A percentile compares a stretch with the other conserved stretches of the same genome.
Conservation (phyloP, 2,113 vertebrate species). For the Ovis canadensis region DNA sequence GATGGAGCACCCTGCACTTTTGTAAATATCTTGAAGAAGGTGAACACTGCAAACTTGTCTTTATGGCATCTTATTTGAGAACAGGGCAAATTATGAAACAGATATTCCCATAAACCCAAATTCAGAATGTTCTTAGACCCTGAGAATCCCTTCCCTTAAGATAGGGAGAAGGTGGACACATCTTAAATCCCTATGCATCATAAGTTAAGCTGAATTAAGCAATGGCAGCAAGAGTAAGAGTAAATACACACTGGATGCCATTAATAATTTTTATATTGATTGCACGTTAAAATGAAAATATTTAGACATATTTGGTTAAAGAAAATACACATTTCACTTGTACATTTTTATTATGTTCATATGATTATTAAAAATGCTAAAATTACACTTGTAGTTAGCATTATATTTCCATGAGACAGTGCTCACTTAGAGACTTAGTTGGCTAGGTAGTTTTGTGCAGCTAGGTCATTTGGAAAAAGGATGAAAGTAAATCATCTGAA, state of each 20-base stretch:
- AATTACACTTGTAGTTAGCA: neutral
- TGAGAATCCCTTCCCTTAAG: neutral
- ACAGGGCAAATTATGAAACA: slow-evolving; percentile 36
- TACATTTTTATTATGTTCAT: neutral
- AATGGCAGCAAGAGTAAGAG: neutral
- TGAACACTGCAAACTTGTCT: neutral
- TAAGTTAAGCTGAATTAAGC: neutral
- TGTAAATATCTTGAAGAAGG: neutral
- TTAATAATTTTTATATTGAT: neutral
- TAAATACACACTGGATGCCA: neutral
- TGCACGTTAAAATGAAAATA: neutral
- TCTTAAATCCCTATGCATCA: slow-evolving; percentile 8
- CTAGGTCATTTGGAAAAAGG: neutral
- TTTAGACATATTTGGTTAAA: neutral
- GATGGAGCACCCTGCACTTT: neutral
- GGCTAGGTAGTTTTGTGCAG: neutral
- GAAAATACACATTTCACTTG: neutral
- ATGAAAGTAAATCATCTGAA: neutral
- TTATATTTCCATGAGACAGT: neutral
- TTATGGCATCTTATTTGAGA: slow-evolving; percentile 35
- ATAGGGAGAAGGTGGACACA: neutral
- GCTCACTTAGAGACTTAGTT: neutral
- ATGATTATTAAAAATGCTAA: neutral
- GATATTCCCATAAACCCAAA: slow-evolving; percentile 5
- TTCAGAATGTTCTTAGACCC: neutral